Percentiles rank a stretch among this genome's conserved stretches.
These are phyloP conservation scores for Lepidostoma basale DNA, from an alignment of 1,140 invertebrate genomes.

Conservation along the genomic window DNA sequence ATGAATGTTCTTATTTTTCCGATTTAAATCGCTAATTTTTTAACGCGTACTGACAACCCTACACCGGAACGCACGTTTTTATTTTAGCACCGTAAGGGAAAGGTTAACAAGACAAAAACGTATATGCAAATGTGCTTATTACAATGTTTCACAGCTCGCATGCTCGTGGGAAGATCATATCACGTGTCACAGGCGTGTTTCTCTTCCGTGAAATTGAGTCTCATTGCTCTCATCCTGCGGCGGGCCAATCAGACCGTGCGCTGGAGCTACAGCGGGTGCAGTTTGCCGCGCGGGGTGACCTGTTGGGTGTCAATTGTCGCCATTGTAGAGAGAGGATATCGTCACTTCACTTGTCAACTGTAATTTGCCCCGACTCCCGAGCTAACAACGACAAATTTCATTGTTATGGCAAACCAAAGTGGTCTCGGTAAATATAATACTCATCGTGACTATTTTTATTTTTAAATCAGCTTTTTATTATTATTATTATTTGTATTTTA, in stretches of 20 bases:
- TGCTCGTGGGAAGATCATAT: slow-evolving; percentile 6
- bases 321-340: neutral
- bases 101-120: neutral
- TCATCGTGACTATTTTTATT: too few relatives aligned
- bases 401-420: too few relatives aligned
- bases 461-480: too few relatives aligned
- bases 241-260: neutral
- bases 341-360: neutral
- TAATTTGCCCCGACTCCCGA: too few relatives aligned
- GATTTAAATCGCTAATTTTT: too few relatives aligned
- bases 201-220: slow-evolving; percentile 4
- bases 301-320: slow-evolving; percentile 18
- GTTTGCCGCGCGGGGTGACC: neutral
- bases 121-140: neutral
- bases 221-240: slow-evolving; percentile 16
- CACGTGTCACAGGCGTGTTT: neutral
- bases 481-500: too few relatives aligned
- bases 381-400: too few relatives aligned
- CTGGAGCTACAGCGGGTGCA: neutral
- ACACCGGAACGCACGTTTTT: too few relatives aligned
- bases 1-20: too few relatives aligned
- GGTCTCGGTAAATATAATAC: too few relatives aligned
- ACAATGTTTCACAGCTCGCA: neutral
- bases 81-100: too few relatives aligned
- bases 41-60: too few relatives aligned